Evolutionary conservation across 1,140 invertebrate species (phyloP), one percentile per base, ranked within the genome.

Genomic region (Holcopasites calliopsidis): DNA sequence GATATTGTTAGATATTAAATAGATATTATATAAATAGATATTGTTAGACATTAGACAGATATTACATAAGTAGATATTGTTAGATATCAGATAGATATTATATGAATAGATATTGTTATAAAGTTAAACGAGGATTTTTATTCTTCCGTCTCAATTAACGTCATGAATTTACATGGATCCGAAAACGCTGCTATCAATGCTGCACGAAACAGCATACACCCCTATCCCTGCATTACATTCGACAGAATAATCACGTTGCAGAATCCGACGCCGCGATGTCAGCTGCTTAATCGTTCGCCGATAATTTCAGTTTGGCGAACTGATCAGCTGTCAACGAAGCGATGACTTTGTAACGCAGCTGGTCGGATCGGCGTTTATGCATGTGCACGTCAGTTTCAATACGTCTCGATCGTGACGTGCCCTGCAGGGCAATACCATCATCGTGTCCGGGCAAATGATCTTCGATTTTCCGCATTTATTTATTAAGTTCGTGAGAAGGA

Each of bases 261-360:
- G 42, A 58, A 77, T 73, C 75, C 50, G 69, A 73, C 64, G 55
- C 1, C 50, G 3, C 33, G 16, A 26, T 40, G 35, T 54, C 33
- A 40, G 33, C 40, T n/a, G 40, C 54, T 21, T 78, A 74, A 68
- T 66, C 74, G 26, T 69, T 68, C 42, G 55, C 77, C 42, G 64
- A 64, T 74, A 78, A 58, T 64, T 80, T 60, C 47, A 40, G 40
- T 33, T 31, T 11, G 57, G 31, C 54, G 31, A 57, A 69, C 76
- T 64, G 69, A 66, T 80, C 70, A 26, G 33, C 44, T 62, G 76
- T 80, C 79, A 77, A 42, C 47, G 26, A 16, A 8, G 18, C 69
- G n/a, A n/a, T 71, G 35, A 58, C 52, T 64, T 73, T 77, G 58
- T 31, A 71, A 38, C 40, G 2, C 10, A 28, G 3, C 10, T 28